Evolutionary conservation across 1,140 invertebrate genomes (phyloP), one percentile per base, ranked within the genome.

Genomic region (Palaemon carinicauda): DNA sequence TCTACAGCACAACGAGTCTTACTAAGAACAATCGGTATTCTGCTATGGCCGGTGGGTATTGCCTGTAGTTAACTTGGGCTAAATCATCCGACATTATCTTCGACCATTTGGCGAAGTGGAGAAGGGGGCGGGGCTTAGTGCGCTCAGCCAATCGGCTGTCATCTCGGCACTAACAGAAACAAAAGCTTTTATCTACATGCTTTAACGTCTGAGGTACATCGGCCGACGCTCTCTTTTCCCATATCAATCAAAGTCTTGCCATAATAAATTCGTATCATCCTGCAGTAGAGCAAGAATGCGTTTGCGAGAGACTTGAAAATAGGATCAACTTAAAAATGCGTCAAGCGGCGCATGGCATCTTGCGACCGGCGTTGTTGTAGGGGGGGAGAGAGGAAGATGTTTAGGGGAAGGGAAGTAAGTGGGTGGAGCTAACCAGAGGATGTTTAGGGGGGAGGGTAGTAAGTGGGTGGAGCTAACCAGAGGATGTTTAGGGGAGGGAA

Each of bases 41-140:
- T 80, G 77, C 56, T 86, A 86, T 86, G 83, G 74, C 65, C 77
- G n/a, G 83, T 52, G 83, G 83, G 83, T 86, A 86, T 86, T 86
- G 77, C 78, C 83, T 80, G 77, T 86, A 86, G 83, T 86, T 86
- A 86, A 86, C 83, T 86, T 80, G 83, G 83, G 83, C 83, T 86
- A 86, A 86, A 86, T 86, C 83, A 86, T 86, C 83, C 77, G 65
- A 80, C 77, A 86, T 86, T 86, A 86, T 86, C 83, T 86, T 80
- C 75, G 65, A 74, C 83, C 83, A 86, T 86, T 86, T 86, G 83
- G 83, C 83, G 83, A 60, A 53, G 56, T 17, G 80, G 80, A 19
- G 54, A 50, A n/a, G 56, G 60, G 83, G 83, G 75, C 53, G 83
- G 65, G 83, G 75, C 75, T 12, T n/a, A 15, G 65, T 41, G 14